Base-by-base conservation (phyloP, 2,888 invertebrate species). In the Papilio gigon region DNA sequence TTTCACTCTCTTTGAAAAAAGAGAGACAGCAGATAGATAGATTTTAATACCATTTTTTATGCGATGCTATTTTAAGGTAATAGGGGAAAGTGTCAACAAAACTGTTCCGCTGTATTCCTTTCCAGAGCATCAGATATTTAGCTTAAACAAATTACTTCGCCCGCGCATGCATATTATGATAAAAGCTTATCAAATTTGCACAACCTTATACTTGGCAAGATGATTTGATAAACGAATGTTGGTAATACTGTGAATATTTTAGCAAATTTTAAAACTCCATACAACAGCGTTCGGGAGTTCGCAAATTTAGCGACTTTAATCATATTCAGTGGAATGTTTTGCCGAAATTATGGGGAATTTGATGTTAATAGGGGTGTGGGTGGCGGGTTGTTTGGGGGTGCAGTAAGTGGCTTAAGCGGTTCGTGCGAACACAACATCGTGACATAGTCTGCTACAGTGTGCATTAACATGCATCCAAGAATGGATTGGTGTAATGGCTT, bases 401-500 rank as follows among this genome's bases (percentile, higher is more conserved):
- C 37, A 61, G 30, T 67, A 67, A 67, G 60, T 61, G 53, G 67
- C 60, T 61, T 35, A 67, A 67, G 14, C 53, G 65, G 53, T 63
- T 56, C 64, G 53, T 67, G 67, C 40, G 40, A 65, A 20, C 27
- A 40, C 42, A 53, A 14, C 33, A 20, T 22, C 42, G 40, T 3
- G 58, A 67, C 42, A 67, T 62, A 67, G 56, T 63, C 22, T 30
- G 56, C 30, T 67, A 44, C 58, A 56, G 62, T 63, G 62, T 63
- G 62, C 60, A 67, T 67, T 67, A 67, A 58, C 53, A 63, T 68
- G 35, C 59, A 64, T 37, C 44, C 63, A 64, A 59, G 47, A 64
- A 68, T 68, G 64, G 63, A 68, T 68, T 59, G 68, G 64, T 30
- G 35, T 68, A 59, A 68, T 58, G 59, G 63, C 63, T 47, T 27